Evolutionary conservation across 2,113 vertebrate species (phyloP).

Genomic region (Cryptomyrus ogoouensis): DNA sequence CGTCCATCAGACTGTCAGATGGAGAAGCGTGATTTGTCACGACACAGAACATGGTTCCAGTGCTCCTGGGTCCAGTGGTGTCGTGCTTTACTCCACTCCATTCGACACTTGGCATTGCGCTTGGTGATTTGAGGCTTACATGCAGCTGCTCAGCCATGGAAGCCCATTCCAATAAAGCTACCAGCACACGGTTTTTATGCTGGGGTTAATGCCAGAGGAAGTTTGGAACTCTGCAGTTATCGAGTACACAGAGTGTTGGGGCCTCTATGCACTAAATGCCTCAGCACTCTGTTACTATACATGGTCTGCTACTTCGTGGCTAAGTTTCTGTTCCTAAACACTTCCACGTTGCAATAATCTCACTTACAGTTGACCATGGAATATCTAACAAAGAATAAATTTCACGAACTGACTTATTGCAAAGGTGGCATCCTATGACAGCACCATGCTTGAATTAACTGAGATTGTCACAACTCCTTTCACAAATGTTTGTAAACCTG

Average conservation of each 20-base stretch:
- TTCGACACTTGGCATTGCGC: not conserved
- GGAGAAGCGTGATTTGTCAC: too few relatives aligned
- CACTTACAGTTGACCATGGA: not conserved
- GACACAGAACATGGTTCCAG: too few relatives aligned
- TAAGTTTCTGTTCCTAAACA: not conserved
- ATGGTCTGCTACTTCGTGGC: not conserved
- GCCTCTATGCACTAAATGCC: not conserved
- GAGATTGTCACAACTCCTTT: too few relatives aligned
- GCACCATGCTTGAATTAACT: too few relatives aligned
- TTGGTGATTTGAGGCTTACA: not conserved
- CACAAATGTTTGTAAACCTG: too few relatives aligned
- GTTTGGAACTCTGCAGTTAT: not conserved
- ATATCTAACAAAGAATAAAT: too few relatives aligned
- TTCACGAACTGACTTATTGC: too few relatives aligned
- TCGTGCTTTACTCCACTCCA: not conserved
- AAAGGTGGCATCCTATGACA: too few relatives aligned
- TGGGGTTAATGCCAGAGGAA: not conserved
- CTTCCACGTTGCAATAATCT: not conserved
- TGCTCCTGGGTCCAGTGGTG: too few relatives aligned
- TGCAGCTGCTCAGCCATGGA: not conserved
- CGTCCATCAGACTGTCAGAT: too few relatives aligned
- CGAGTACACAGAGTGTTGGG: too few relatives aligned
- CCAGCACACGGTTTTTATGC: not conserved
- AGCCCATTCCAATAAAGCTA: not conserved
- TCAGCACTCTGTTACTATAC: not conserved